phyloP scores from a whole-genome alignment of 2,797 vertebrate species.

The Pachyuromys duprasi region DNA sequence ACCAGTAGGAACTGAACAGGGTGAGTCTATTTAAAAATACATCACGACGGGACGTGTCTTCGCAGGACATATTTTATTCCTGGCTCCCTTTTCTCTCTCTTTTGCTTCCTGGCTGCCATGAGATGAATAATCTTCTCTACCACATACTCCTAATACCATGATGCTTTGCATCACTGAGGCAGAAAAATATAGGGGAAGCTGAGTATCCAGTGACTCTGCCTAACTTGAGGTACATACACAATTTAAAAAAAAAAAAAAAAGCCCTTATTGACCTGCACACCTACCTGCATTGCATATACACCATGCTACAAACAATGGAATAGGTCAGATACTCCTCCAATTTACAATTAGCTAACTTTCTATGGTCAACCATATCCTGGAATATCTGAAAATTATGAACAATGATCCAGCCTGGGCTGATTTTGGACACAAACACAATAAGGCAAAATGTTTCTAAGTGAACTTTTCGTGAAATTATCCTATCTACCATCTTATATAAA shows the following conservation, averaged over 20 bases:
- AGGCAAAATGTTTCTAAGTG: background rate
- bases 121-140: background rate
- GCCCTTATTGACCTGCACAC: background rate
- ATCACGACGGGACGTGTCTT: background rate
- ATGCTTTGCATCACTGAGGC: background rate
- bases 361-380: background rate
- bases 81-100: background rate
- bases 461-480: background rate
- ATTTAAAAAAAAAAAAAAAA: background rate
- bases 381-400: background rate
- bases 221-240: background rate
- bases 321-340: background rate
- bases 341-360: background rate
- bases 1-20: background rate
- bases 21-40: background rate
- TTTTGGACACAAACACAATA: background rate
- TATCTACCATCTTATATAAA: background rate
- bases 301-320: background rate
- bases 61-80: background rate
- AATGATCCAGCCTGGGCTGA: background rate
- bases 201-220: background rate
- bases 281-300: background rate
- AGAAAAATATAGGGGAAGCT: background rate
- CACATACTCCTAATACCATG: background rate
- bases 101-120: background rate